Conservation (phyloP, 2,113 vertebrate genomes). For the Mirza zaza region DNA sequence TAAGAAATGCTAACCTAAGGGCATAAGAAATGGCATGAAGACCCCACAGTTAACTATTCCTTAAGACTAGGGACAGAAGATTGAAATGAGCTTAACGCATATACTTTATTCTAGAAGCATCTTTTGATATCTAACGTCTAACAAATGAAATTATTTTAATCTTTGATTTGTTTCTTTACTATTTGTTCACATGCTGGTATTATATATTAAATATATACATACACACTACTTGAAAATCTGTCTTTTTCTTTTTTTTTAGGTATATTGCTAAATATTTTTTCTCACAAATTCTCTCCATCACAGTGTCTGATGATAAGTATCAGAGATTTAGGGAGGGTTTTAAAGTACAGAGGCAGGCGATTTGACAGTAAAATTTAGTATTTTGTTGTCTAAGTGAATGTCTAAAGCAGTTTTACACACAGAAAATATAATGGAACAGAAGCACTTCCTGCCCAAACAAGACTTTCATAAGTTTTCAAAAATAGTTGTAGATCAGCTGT, state of each 20-base stretch:
- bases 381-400: not conserved
- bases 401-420: not conserved
- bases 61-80: not conserved
- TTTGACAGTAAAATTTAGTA: not conserved
- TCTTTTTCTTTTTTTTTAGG: not conserved
- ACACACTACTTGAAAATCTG: not conserved
- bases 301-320: not conserved
- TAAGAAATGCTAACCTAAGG: not conserved
- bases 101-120: not conserved
- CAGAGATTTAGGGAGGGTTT: not conserved
- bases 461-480: conserved; percentile 40
- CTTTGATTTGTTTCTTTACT: not conserved
- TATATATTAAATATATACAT: not conserved
- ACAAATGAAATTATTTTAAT: not conserved
- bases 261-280: conserved; percentile 35
- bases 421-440: not conserved
- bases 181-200: not conserved
- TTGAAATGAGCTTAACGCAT: not conserved
- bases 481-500: not conserved
- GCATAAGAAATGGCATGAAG: not conserved
- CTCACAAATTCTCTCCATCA: not conserved
- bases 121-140: not conserved
- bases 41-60: not conserved
- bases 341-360: not conserved
- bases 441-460: not conserved